A percentile compares a stretch with the other conserved stretches of the same genome.
Conservation (phyloP, 2,113 vertebrate genomes). For the Entosphenus tridentatus region DNA sequence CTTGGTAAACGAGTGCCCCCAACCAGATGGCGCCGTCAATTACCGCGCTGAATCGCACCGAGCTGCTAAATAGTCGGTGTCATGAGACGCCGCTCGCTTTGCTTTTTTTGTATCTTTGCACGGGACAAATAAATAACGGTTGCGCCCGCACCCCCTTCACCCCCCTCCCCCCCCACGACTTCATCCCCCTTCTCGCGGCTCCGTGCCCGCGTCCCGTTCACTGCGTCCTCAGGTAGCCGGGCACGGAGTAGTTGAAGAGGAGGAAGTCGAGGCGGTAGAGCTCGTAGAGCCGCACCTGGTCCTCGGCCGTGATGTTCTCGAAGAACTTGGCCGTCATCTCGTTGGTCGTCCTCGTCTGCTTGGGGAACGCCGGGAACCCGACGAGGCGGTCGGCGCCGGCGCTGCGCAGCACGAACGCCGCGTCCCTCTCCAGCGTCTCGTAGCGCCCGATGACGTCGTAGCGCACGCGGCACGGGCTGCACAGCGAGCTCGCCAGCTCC, state of each 20-base stretch:
- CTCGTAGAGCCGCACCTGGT: slow-evolving; percentile 66
- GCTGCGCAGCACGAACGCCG: slow-evolving; percentile 55
- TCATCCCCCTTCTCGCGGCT: not conserved
- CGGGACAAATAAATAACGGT: too few relatives aligned
- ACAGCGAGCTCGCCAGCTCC: slow-evolving; percentile 77
- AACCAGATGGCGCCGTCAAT: too few relatives aligned
- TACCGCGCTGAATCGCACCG: too few relatives aligned
- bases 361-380: slow-evolving; percentile 72
- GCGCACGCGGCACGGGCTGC: slow-evolving; percentile 88
- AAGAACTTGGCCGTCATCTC: slow-evolving; percentile 93
- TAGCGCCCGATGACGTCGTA: slow-evolving; percentile 95
- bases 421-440: slow-evolving; percentile 75
- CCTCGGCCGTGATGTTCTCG: slow-evolving; percentile 72
- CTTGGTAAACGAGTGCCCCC: too few relatives aligned
- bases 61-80: too few relatives aligned
- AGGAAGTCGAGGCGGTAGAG: slow-evolving; percentile 95
- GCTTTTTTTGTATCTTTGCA: too few relatives aligned
- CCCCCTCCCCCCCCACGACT: not conserved
- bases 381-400: slow-evolving; percentile 45
- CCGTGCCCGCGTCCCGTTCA: slow-evolving; percentile 16
- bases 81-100: too few relatives aligned
- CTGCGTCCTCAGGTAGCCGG: slow-evolving; percentile 73
- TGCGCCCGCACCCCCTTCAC: too few relatives aligned
- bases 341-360: slow-evolving; percentile 90
- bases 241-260: slow-evolving; percentile 96